A percentile compares a stretch with the other conserved stretches of the same genome.
phyloP scores from a whole-genome alignment of 92 coral and sea anemone species.

The Bergia sp. region DNA sequence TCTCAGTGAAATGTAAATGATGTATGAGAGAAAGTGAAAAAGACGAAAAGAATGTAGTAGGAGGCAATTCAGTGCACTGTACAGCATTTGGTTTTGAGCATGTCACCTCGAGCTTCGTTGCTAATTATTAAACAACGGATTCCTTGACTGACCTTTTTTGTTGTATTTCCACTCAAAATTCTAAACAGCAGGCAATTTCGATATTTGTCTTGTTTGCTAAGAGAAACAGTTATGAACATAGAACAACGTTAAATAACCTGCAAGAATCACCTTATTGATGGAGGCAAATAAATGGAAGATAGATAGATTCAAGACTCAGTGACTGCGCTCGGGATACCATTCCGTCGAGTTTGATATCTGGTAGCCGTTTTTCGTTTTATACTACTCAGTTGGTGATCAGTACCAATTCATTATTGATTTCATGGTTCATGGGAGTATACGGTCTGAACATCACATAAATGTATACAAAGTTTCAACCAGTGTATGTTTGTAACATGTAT shows the following conservation, averaged over 20 bases:
- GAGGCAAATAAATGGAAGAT: too few relatives aligned
- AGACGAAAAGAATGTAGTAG: background rate
- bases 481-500: background rate
- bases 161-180: conserved; percentile 23
- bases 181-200: background rate
- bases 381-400: background rate
- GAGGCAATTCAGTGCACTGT: background rate
- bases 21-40: background rate
- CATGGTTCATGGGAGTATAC: background rate
- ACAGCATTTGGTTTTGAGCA: background rate
- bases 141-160: background rate
- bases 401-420: background rate
- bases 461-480: background rate
- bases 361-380: background rate
- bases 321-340: background rate
- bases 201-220: conserved; percentile 30
- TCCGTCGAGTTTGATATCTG: background rate
- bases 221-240: background rate
- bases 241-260: background rate
- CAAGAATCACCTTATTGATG: too few relatives aligned
- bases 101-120: background rate
- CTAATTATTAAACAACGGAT: background rate
- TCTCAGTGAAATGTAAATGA: background rate
- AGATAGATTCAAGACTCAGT: too few relatives aligned
- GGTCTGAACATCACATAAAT: background rate